phyloP scores from a whole-genome alignment of 2,797 vertebrate genomes.

The Anniella stebbinsi region DNA sequence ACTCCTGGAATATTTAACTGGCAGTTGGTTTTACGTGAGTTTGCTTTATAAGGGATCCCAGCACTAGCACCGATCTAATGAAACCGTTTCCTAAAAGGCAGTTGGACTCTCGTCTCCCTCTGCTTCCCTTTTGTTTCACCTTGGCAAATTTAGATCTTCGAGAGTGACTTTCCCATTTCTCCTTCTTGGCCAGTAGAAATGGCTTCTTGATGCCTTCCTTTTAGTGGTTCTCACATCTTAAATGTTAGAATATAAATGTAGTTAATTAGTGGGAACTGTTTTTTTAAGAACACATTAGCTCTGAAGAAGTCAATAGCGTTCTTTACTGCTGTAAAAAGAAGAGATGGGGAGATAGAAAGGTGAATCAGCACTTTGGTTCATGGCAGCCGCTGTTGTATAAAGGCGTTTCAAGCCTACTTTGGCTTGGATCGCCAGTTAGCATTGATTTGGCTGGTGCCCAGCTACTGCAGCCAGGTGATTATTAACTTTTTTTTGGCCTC shows the following conservation, averaged over 20 bases:
- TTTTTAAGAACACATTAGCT: conserved; percentile 20
- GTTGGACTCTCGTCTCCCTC: background rate
- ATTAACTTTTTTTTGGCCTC: background rate
- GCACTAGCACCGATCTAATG: conserved; percentile 17
- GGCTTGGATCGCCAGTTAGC: background rate
- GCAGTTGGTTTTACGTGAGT: conserved; percentile 41
- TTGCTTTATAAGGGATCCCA: conserved; percentile 9
- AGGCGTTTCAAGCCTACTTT: background rate
- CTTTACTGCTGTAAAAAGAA: conserved; percentile 22
- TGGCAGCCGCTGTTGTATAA: background rate
- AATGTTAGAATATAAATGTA: accelerated
- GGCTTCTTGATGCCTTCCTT: background rate
- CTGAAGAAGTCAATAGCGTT: conserved; percentile 22
- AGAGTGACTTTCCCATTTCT: background rate
- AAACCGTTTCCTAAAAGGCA: conserved; percentile 13
- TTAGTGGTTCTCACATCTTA: background rate
- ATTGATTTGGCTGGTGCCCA: background rate
- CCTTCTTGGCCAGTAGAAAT: background rate
- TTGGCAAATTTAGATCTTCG: conserved; percentile 14
- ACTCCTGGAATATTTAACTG: conserved; percentile 38
- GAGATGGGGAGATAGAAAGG: conserved; percentile 7
- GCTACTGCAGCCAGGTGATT: background rate
- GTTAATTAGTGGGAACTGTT: conserved; percentile 36
- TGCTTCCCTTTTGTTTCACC: background rate
- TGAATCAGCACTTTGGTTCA: background rate